These are phyloP conservation scores for Micromesistius poutassou DNA, from an alignment of 2,797 vertebrate species.

Conservation along the genomic window DNA sequence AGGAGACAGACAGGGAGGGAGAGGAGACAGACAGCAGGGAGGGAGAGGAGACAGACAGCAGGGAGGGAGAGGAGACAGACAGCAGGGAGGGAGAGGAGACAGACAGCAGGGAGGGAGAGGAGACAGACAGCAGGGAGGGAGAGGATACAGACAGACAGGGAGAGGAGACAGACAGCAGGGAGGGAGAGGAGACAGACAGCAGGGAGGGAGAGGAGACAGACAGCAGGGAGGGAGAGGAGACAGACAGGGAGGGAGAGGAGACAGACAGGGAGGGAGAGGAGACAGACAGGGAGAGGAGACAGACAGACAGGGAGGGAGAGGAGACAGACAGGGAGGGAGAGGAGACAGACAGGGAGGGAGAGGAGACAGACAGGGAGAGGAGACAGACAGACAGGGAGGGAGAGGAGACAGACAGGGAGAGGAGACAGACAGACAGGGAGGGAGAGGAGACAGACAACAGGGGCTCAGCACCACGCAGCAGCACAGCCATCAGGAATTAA, in stretches of 20 bases:
- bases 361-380: slow-evolving; percentile 22
- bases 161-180: too few species aligned
- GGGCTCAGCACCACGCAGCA: too few species aligned
- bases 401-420: slow-evolving; percentile 20
- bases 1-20: slow-evolving; percentile 22
- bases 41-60: slow-evolving; percentile 22
- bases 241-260: slow-evolving; percentile 18
- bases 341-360: too few species aligned
- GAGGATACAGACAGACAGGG: slow-evolving; percentile 21
- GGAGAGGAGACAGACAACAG: slow-evolving; percentile 21
- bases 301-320: slow-evolving; percentile 5
- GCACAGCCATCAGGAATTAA: neutral
- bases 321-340: slow-evolving; percentile 25
- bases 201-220: too few species aligned
- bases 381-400: slow-evolving; percentile 8
- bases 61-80: too few species aligned
- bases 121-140: too few species aligned
- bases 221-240: slow-evolving; percentile 16
- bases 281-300: slow-evolving; percentile 21
- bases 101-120: too few species aligned
- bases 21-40: too few species aligned
- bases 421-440: too few species aligned
- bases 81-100: slow-evolving; percentile 16
- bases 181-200: slow-evolving; percentile 19
- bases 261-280: slow-evolving; percentile 11